These are phyloP conservation scores for human DNA, from an alignment of 2,113 vertebrate species.

Conservation along the genomic window DNA sequence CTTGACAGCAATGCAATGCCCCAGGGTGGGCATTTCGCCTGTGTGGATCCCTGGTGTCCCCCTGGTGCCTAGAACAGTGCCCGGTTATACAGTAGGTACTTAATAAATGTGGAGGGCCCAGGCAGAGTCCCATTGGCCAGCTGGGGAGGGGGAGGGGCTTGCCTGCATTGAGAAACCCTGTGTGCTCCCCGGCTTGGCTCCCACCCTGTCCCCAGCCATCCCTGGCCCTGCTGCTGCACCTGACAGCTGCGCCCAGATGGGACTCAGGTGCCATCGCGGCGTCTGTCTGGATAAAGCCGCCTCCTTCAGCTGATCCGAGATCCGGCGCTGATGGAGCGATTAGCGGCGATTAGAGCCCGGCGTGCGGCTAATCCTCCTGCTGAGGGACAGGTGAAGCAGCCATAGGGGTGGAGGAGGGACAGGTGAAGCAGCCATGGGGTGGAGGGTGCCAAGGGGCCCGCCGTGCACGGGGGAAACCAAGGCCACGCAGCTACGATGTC, in stretches of 20 bases:
- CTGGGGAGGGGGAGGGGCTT: not conserved
- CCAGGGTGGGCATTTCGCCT: not conserved
- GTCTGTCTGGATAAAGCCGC: slow-evolving; percentile 57
- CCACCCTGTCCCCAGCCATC: not conserved
- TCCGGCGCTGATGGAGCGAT: slow-evolving; percentile 43
- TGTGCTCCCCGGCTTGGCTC: not conserved
- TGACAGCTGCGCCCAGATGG: slow-evolving; percentile 4
- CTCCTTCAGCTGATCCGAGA: slow-evolving; percentile 69
- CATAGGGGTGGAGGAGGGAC: slow-evolving; percentile 44
- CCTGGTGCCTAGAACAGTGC: accelerated
- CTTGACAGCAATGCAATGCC: not conserved
- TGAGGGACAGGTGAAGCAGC: slow-evolving; percentile 66
- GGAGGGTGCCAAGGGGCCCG: not conserved
- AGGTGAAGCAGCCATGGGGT: not conserved
- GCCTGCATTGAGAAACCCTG: no score
- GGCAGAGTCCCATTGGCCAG: not conserved
- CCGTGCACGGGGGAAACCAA: not conserved
- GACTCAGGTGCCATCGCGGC: not conserved
- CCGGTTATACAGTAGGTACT: not conserved
- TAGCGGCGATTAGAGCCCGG: not conserved
- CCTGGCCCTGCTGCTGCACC: not conserved
- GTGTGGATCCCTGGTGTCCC: not conserved
- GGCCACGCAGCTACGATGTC: accelerated
- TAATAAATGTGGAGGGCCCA: accelerated
- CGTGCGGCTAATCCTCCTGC: slow-evolving; percentile 59